Evolutionary conservation across 2,888 invertebrate genomes (phyloP).

Genomic region (Cheilosia vernalis): DNA sequence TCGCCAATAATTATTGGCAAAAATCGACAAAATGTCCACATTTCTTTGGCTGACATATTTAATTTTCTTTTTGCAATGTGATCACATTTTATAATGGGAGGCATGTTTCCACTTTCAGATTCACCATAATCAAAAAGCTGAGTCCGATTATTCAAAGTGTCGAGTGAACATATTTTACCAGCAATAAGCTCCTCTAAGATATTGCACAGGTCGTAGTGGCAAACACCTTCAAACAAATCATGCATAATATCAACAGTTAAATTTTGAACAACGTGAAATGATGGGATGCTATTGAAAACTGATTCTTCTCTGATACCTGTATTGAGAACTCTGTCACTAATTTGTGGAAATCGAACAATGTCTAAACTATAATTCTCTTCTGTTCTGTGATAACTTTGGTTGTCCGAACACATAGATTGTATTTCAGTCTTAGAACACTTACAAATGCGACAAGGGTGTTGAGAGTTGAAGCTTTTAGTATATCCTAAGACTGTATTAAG

Average conservation of each 20-base stretch:
- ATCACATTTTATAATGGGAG: not conserved
- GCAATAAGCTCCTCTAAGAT: not conserved
- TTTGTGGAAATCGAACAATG: slow-evolving; percentile 1
- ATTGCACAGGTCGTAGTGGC: not conserved
- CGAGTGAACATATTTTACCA: not conserved
- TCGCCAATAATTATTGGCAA: too few relatives aligned
- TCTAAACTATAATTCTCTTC: slow-evolving; percentile 5
- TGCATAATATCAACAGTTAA: slow-evolving; percentile 1
- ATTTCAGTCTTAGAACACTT: slow-evolving; percentile 12
- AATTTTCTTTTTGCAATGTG: slow-evolving; percentile 4
- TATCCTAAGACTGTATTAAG: slow-evolving; percentile 5
- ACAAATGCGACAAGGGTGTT: slow-evolving; percentile 11
- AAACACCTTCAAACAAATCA: not conserved
- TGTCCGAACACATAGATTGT: not conserved
- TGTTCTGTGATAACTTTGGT: slow-evolving; percentile 2
- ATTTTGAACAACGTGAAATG: not conserved
- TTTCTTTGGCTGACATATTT: too few relatives aligned
- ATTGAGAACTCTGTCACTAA: not conserved
- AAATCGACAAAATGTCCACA: too few relatives aligned
- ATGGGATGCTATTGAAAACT: not conserved
- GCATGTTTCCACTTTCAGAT: slow-evolving; percentile 11
- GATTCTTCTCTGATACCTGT: not conserved
- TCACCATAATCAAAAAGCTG: slow-evolving; percentile 1
- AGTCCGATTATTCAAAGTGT: not conserved
- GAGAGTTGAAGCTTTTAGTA: slow-evolving; percentile 7